These are phyloP conservation scores for Spialia ferax DNA, from an alignment of 2,888 invertebrate species.

Conservation along the genomic window DNA sequence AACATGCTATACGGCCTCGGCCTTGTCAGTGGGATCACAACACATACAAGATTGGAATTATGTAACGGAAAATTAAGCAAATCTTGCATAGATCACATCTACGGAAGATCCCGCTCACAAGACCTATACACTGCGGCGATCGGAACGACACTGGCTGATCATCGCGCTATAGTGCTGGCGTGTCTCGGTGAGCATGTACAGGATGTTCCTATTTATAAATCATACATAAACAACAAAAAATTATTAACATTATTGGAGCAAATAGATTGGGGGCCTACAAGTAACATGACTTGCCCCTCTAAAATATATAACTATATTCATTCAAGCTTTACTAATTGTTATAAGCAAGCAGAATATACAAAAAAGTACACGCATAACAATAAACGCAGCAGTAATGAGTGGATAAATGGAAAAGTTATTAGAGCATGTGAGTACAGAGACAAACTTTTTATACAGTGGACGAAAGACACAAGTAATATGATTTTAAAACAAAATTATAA, in stretches of 20 bases:
- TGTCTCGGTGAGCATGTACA: background rate
- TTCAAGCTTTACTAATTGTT: background rate
- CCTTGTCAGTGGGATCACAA: slow-evolving; percentile 31
- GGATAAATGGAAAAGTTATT: slow-evolving; percentile 5
- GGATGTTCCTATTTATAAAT: background rate
- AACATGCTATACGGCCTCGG: slow-evolving; percentile 36
- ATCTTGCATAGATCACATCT: slow-evolving; percentile 37
- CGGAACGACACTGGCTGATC: slow-evolving; percentile 44
- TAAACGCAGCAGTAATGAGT: background rate
- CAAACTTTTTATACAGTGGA: slow-evolving; percentile 42
- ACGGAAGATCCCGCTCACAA: slow-evolving; percentile 22
- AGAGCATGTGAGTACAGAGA: slow-evolving; percentile 42
- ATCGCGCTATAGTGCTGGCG: slow-evolving; percentile 12
- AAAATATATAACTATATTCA: background rate
- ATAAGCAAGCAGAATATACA: background rate
- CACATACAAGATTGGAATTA: slow-evolving; percentile 30
- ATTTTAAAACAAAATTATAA: slow-evolving; percentile 40
- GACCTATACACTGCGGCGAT: slow-evolving; percentile 43
- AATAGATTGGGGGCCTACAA: background rate
- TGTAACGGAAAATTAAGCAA: slow-evolving; percentile 21
- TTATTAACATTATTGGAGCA: background rate
- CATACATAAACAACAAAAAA: background rate
- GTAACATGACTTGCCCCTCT: background rate
- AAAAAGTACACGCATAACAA: background rate
- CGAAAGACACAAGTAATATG: slow-evolving; percentile 38